Conservation (phyloP, 2,888 invertebrate species). For the Macropis europaea region DNA sequence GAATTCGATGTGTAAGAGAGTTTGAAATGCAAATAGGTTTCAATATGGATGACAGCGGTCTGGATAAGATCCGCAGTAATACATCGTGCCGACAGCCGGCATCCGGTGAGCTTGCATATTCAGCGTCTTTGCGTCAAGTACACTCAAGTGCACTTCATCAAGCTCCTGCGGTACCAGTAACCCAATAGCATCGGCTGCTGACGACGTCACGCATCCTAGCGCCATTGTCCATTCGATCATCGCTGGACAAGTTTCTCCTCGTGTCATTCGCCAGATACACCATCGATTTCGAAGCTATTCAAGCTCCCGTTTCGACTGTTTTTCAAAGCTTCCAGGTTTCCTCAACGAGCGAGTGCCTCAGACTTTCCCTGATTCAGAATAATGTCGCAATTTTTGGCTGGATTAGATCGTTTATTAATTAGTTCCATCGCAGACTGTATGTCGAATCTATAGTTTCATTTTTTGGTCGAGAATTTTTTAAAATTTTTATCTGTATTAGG, state of each 20-base stretch:
- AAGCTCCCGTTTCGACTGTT: too few relatives aligned
- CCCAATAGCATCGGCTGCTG: slow-evolving; percentile 49
- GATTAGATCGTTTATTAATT: too few relatives aligned
- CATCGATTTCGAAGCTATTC: too few relatives aligned
- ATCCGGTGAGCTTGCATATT: slow-evolving; percentile 78
- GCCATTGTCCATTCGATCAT: slow-evolving; percentile 41
- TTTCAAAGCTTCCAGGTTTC: too few relatives aligned
- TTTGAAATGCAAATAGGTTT: slow-evolving; percentile 72
- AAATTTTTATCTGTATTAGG: too few relatives aligned
- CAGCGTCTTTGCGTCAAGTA: slow-evolving; percentile 73
- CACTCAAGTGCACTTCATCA: slow-evolving; percentile 73
- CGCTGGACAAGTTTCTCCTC: slow-evolving; percentile 1
- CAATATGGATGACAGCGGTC: slow-evolving; percentile 71
- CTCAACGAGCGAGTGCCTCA: too few relatives aligned
- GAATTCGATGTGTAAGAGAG: slow-evolving; percentile 27
- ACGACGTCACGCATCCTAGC: slow-evolving; percentile 46
- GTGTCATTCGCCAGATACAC: too few relatives aligned
- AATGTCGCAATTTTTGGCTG: too few relatives aligned
- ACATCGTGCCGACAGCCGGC: slow-evolving; percentile 76
- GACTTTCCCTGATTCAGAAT: too few relatives aligned
- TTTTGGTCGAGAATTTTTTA: too few relatives aligned
- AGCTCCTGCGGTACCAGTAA: slow-evolving; percentile 55
- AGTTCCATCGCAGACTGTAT: too few relatives aligned
- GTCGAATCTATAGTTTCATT: too few relatives aligned
- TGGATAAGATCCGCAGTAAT: slow-evolving; percentile 78